Evolutionary conservation across 2,797 vertebrate species (phyloP), one percentile per base, ranked within the genome.

Genomic region (Alexandromys oeconomus): DNA sequence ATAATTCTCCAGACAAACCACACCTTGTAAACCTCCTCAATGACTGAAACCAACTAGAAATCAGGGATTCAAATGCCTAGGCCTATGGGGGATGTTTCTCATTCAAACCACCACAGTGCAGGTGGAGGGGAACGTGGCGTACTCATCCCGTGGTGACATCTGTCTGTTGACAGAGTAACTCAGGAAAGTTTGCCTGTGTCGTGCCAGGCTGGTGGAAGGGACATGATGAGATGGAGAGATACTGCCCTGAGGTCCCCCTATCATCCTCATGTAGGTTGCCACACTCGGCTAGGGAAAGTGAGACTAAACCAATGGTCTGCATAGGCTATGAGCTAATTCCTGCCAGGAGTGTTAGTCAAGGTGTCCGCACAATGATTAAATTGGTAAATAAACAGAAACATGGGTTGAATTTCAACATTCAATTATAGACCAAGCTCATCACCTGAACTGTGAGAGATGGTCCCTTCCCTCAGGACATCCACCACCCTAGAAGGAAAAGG

Each of bases 111-210:
- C 19, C 29, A 51, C 23, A 6, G 37, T 0, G 43, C 5, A 3
- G 7, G 27, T 5, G 6, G 2, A 15, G 0, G 46, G 37, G 9
- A 34, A 10, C n/a, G 34, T 59, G 10, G 43, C 0, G 3, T 0
- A 5, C n/a, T 48, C 6, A 5, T 4, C n/a, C 88, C 73, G 59
- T 11, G 2, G 31, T 40, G 61, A 71, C 0, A n/a, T 29, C 4
- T 43, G 5, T 25, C 61, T 59, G 14, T 15, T 3, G 46, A 17
- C 3, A 34, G 59, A 69, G 51, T 40, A 67, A 34, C 54, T 51
- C 43, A 3, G 25, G 34, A 57, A 19, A 6, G 31, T 71, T 51
- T 15, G 27, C 21, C 31, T 59, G 48, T 21, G 10, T 17, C 54
- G 21, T 46, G 4, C 67, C 77, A 67, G 37, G 69, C 10, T 77